These are phyloP conservation scores for Prosopocoilus inquinatus DNA, from an alignment of 2,888 invertebrate species.

Conservation along the genomic window DNA sequence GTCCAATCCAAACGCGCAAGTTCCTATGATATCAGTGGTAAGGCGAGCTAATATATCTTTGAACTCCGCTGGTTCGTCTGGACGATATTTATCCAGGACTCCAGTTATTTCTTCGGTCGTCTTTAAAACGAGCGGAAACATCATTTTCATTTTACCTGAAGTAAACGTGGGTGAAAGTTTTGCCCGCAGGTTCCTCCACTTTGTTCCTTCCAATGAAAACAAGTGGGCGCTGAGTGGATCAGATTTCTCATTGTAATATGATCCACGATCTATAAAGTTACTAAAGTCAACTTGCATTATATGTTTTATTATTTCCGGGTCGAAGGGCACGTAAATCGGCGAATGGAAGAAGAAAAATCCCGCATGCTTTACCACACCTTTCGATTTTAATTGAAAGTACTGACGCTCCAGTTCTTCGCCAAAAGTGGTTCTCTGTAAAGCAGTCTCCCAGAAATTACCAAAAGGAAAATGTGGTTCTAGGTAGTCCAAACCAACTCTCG, in stretches of 20 bases:
- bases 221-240: constrained; percentile 59
- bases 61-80: constrained; percentile 3
- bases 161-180: constrained; percentile 27
- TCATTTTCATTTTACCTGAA: constrained; percentile 21
- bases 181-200: constrained; percentile 54
- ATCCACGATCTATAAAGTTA: constrained; percentile 60
- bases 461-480: constrained; percentile 1
- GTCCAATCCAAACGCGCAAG: constrained; percentile 15
- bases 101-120: neutral
- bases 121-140: constrained; percentile 6
- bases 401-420: neutral
- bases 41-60: constrained; percentile 13
- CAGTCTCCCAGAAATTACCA: neutral
- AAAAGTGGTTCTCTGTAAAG: neutral
- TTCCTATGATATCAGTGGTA: constrained; percentile 14
- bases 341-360: constrained; percentile 28
- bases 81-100: neutral
- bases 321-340: constrained; percentile 28
- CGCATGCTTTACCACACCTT: constrained; percentile 25
- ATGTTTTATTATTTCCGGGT: constrained; percentile 35
- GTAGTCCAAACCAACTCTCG: neutral
- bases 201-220: constrained; percentile 54
- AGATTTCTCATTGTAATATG: constrained; percentile 55
- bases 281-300: constrained; percentile 58
- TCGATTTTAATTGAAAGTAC: constrained; percentile 22